Percentiles rank a stretch among this genome's conserved stretches.
These are phyloP conservation scores for Bathynomus jamesi DNA, from an alignment of 1,140 invertebrate genomes.

Conservation along the genomic window DNA sequence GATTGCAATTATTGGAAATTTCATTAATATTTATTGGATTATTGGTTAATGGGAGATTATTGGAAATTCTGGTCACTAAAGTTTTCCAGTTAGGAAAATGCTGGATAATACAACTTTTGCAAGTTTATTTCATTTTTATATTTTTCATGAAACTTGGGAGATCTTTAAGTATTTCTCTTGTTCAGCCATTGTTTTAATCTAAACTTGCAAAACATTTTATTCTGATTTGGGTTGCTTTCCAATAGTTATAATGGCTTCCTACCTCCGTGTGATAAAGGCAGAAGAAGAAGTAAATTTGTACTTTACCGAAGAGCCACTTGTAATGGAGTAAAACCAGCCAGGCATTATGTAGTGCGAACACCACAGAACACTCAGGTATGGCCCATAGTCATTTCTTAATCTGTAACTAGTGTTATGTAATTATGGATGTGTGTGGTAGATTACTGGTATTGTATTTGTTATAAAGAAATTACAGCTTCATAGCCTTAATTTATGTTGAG, in stretches of 20 bases:
- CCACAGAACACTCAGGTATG: slow-evolving; percentile 45
- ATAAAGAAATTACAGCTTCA: not conserved
- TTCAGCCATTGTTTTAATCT: too few species aligned
- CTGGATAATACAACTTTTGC: too few species aligned
- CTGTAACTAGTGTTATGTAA: not conserved
- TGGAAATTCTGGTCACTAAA: too few species aligned
- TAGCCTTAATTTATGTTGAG: not conserved
- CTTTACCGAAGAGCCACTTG: slow-evolving; percentile 70
- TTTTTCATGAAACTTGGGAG: too few species aligned
- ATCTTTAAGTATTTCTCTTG: too few species aligned
- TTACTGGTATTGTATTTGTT: not conserved
- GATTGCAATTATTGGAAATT: too few species aligned
- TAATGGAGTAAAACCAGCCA: slow-evolving; percentile 89
- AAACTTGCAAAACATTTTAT: too few species aligned
- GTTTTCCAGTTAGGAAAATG: too few species aligned
- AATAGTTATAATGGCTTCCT: slow-evolving; percentile 90
- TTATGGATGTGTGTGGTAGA: not conserved
- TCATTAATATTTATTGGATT: too few species aligned
- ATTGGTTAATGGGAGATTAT: too few species aligned
- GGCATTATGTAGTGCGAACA: slow-evolving; percentile 88
- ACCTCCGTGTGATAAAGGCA: slow-evolving; percentile 81
- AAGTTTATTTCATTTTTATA: too few species aligned
- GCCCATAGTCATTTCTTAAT: not conserved
- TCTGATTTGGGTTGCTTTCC: slow-evolving; percentile 19
- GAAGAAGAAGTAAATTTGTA: slow-evolving; percentile 88